These are phyloP conservation scores for Cotesia glomerata DNA, from an alignment of 1,140 invertebrate genomes.

Conservation along the genomic window DNA sequence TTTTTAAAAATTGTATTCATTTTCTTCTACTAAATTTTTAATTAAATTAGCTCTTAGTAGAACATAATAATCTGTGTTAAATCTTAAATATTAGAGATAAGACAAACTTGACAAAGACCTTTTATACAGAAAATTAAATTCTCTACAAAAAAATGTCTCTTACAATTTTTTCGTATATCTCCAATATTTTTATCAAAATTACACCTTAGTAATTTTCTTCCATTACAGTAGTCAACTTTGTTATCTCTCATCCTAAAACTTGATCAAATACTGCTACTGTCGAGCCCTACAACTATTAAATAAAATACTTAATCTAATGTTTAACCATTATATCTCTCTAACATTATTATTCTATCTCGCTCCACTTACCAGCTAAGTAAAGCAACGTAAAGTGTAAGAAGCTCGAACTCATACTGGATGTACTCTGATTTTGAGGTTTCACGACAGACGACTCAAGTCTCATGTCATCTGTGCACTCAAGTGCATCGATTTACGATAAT, in stretches of 20 bases:
- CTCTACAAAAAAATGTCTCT: no score
- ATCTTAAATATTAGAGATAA: no score
- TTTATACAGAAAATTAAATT: no score
- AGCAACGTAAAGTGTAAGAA: not conserved
- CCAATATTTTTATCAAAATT: no score
- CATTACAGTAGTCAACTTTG: no score
- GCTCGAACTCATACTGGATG: not conserved
- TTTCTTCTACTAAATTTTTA: no score
- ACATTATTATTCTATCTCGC: not conserved
- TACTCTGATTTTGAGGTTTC: not conserved
- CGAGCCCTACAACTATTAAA: not conserved
- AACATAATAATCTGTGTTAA: no score
- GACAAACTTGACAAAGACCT: no score
- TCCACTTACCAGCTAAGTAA: not conserved
- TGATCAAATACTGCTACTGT: constrained; percentile 12
- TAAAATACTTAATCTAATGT: constrained; percentile 1
- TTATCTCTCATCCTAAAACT: constrained; percentile 16
- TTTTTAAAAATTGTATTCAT: no score
- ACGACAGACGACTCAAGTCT: not conserved
- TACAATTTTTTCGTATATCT: no score
- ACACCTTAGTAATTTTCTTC: no score
- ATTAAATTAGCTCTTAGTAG: no score
- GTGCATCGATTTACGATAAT: not conserved
- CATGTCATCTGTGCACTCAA: not conserved
- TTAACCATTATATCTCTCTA: not conserved